Evolutionary conservation across 2,797 vertebrate genomes (phyloP).

Genomic region (Podarcis lilfordi): DNA sequence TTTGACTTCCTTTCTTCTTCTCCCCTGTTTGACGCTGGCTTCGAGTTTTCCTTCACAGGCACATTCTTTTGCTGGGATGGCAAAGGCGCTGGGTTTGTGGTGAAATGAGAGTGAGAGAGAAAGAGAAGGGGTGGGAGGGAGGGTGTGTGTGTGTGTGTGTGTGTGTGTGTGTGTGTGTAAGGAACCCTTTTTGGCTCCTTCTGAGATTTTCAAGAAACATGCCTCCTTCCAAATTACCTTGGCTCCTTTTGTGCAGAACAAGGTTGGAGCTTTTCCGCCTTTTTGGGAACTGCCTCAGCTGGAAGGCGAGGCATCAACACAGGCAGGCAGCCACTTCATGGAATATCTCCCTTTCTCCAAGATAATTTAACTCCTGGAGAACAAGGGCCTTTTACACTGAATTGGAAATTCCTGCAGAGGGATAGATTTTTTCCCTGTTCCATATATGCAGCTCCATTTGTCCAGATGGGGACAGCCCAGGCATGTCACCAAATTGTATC

Average conservation of each 20-base stretch:
- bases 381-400: background rate
- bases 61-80: background rate
- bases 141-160: too few relatives aligned
- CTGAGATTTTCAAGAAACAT: background rate
- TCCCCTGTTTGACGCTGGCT: background rate
- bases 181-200: background rate
- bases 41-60: background rate
- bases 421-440: too few relatives aligned
- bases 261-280: background rate
- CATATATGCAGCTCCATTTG: background rate
- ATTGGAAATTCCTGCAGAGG: background rate
- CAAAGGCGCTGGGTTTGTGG: background rate
- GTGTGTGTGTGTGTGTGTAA: too few relatives aligned
- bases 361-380: background rate
- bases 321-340: background rate
- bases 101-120: background rate
- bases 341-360: background rate
- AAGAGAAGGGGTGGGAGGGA: background rate
- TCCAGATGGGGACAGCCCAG: background rate
- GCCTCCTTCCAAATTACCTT: background rate
- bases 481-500: background rate
- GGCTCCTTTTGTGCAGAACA: background rate
- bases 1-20: background rate
- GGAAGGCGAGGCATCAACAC: background rate
- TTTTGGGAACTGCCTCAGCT: background rate